Base-by-base conservation (phyloP, 2,797 vertebrate genomes). In the Spheniscus humboldti region DNA sequence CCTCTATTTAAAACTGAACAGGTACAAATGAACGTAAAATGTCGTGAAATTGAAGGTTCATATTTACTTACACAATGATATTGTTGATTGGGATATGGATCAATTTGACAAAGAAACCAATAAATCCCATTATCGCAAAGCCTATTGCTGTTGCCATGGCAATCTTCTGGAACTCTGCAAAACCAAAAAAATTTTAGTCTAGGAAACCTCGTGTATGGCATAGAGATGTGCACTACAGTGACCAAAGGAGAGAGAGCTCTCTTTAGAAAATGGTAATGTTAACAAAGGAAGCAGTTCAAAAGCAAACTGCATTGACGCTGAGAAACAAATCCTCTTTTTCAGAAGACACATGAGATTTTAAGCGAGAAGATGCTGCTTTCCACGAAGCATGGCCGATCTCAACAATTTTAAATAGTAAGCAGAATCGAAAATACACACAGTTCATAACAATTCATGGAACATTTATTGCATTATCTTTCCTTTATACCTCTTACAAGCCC, bases 21-120 rank as follows among this genome's bases (percentile, higher is more conserved):
- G 43, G 75, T 73, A 69, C 55, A 87, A 77, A 48, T 2, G 0
- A 67, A 23, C 12, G 24, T 53, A 53, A 76, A 73, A 48, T 20
- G 18, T 5, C 31, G 7, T 52, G 39, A 85, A 77, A 85, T 0
- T 24, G 7, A 82, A 85, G 47, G 52, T 78, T 22, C 20, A 12
- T 37, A 41, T 92, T 87, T 96, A 99, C 99, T 99, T 98, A 99
- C 99, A 99, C 99, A 97, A 99, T 99, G 84, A 99, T 99, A 97
- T 99, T 99, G 98, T 99, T 99, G 98, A 99, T 99, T 91, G 99
- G 99, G 97, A 99, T 99, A 93, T 99, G 99, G 96, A 99, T 99
- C 96, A 99, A 97, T 96, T 99, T 99, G 91, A 99, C 99, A 91
- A 99, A 99, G 98, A 99, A 99, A 48, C 99, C 99, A 79, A 99